Conservation (phyloP, 2,888 invertebrate genomes). For the Torymus aiolomorphi region DNA sequence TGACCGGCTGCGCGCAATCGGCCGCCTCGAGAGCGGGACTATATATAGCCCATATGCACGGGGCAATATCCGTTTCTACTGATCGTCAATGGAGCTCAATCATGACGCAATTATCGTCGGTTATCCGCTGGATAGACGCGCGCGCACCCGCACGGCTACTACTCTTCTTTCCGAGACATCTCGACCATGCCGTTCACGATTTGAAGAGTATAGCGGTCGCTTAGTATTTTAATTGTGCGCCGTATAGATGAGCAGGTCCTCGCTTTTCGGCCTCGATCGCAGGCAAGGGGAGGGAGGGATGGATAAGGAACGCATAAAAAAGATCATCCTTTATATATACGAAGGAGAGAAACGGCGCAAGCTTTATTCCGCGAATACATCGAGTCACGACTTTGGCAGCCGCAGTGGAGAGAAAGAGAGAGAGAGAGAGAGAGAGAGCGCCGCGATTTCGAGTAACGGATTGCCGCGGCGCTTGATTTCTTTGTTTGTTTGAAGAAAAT, state of each 20-base stretch:
- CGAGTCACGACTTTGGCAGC: slow-evolving; percentile 44
- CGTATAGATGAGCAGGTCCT: background rate
- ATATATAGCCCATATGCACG: too few relatives aligned
- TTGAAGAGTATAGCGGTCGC: background rate
- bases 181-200: background rate
- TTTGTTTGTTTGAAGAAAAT: slow-evolving; percentile 55
- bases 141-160: background rate
- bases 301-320: too few relatives aligned
- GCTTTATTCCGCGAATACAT: slow-evolving; percentile 24
- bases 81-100: slow-evolving; percentile 53
- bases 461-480: slow-evolving; percentile 35
- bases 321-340: too few relatives aligned
- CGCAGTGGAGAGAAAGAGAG: too few relatives aligned
- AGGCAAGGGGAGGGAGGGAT: too few relatives aligned
- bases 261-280: too few relatives aligned
- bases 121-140: slow-evolving; percentile 9
- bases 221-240: slow-evolving; percentile 24
- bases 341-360: too few relatives aligned
- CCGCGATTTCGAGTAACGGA: slow-evolving; percentile 47
- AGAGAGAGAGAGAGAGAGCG: too few relatives aligned
- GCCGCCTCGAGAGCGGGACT: background rate
- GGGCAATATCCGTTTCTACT: slow-evolving; percentile 49
- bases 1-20: slow-evolving; percentile 8
- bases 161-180: background rate
- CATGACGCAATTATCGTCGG: slow-evolving; percentile 53